Conservation (phyloP, 2,888 invertebrate genomes). For the Drosophila anomelani region DNA sequence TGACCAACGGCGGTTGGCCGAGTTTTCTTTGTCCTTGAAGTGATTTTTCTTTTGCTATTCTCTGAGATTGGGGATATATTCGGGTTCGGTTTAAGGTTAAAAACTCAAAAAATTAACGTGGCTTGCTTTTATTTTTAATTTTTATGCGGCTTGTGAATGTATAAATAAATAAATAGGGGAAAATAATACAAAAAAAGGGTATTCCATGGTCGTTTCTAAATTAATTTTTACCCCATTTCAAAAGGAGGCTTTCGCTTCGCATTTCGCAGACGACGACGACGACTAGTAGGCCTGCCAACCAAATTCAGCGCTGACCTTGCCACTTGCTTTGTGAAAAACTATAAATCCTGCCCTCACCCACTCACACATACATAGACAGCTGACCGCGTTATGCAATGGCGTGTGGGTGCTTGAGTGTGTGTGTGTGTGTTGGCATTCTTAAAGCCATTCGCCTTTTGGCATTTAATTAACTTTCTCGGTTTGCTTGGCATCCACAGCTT, state of each 20-base stretch:
- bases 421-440: conserved; percentile 13
- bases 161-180: too few relatives aligned
- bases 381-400: conserved; percentile 43
- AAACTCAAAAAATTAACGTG: too few relatives aligned
- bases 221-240: background rate
- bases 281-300: conserved; percentile 41
- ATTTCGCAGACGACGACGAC: conserved; percentile 17
- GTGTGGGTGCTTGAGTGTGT: conserved; percentile 1
- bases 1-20: conserved; percentile 34
- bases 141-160: too few relatives aligned
- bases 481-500: conserved; percentile 16
- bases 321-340: conserved; percentile 58
- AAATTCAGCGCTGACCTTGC: conserved; percentile 65
- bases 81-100: background rate
- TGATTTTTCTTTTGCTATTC: conserved; percentile 3
- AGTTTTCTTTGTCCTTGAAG: conserved; percentile 23
- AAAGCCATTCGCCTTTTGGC: conserved; percentile 43
- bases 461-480: conserved; percentile 47
- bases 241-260: conserved; percentile 6
- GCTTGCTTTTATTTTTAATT: too few relatives aligned
- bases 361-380: conserved; percentile 20
- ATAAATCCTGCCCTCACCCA: conserved; percentile 39
- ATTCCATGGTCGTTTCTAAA: background rate
- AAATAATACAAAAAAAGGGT: background rate
- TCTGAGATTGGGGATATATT: background rate